Evolutionary conservation across 2,113 vertebrate genomes (phyloP).

Genomic region (Lasiurus cinereus): DNA sequence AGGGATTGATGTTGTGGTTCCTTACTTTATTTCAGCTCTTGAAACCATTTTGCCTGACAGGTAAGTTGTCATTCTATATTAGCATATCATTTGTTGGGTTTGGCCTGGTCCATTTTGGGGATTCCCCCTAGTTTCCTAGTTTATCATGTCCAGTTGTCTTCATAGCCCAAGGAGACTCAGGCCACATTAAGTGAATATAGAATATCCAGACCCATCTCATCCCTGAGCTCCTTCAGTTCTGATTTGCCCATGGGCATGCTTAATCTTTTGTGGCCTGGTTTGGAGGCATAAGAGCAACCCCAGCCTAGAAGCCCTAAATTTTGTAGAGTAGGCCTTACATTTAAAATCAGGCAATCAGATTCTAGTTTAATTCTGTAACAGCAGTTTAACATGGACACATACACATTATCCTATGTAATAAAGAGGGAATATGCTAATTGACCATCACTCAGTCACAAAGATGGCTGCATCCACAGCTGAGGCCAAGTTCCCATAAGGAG

Average conservation of each 20-base stretch:
- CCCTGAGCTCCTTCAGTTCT: not conserved
- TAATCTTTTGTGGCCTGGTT: conserved; percentile 55
- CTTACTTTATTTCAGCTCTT: conserved; percentile 97
- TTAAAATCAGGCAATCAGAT: conserved; percentile 34
- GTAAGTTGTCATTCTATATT: conserved; percentile 85
- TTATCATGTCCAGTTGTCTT: conserved; percentile 44
- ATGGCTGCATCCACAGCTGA: no score
- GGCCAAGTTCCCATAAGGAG: no score
- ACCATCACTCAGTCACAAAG: no score
- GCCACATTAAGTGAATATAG: conserved; percentile 6
- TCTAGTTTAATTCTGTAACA: conserved; percentile 47
- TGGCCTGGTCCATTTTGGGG: conserved; percentile 52
- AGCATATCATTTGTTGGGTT: conserved; percentile 48
- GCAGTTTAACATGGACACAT: not conserved
- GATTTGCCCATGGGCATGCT: conserved; percentile 1
- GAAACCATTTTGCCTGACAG: conserved; percentile 98
- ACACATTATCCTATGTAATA: not conserved
- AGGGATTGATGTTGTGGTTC: conserved; percentile 96
- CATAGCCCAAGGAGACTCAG: not conserved
- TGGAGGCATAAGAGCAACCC: not conserved
- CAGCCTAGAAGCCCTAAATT: not conserved
- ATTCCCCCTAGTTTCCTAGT: conserved; percentile 11
- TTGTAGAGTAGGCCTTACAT: not conserved
- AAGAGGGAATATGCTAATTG: no score
- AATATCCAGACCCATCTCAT: not conserved